phyloP scores from a whole-genome alignment of 2,888 invertebrate species.

The Drepanosiphum platanoidis region DNA sequence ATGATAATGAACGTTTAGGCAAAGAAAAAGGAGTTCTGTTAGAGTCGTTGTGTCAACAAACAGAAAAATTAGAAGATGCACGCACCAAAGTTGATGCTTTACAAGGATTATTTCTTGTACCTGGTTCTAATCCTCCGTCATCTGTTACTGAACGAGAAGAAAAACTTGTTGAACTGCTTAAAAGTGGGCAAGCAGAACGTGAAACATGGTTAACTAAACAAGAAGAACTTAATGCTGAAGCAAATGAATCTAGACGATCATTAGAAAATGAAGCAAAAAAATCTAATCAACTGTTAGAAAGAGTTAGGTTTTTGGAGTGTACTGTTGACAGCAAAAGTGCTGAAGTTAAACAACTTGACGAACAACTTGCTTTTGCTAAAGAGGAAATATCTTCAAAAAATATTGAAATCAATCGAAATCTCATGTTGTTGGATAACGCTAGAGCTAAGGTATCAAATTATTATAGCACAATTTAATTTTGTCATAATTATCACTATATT shows the following conservation, averaged over 20 bases:
- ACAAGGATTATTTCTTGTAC: slow-evolving; percentile 78
- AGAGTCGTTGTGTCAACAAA: slow-evolving; percentile 90
- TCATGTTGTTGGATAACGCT: slow-evolving; percentile 83
- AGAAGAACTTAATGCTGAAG: slow-evolving; percentile 79
- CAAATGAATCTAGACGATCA: slow-evolving; percentile 74
- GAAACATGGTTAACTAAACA: slow-evolving; percentile 79
- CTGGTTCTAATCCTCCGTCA: slow-evolving; percentile 68
- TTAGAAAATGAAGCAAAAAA: slow-evolving; percentile 74
- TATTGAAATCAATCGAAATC: slow-evolving; percentile 82
- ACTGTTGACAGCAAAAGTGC: slow-evolving; percentile 78
- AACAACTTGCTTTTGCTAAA: slow-evolving; percentile 76
- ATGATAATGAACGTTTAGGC: slow-evolving; percentile 74
- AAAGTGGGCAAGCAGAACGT: slow-evolving; percentile 84
- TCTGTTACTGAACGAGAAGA: slow-evolving; percentile 79
- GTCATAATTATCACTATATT: not conserved
- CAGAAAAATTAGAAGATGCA: slow-evolving; percentile 89
- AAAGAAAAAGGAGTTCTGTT: slow-evolving; percentile 91
- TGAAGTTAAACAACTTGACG: slow-evolving; percentile 80
- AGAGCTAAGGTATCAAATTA: slow-evolving; percentile 76
- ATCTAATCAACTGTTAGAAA: slow-evolving; percentile 76
- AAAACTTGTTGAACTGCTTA: slow-evolving; percentile 84
- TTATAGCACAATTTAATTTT: not conserved
- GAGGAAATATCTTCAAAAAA: slow-evolving; percentile 80
- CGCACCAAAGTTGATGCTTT: slow-evolving; percentile 85
- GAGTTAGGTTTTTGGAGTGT: slow-evolving; percentile 75